phyloP scores from a whole-genome alignment of 2,113 vertebrate genomes.

The Zootoca vivipara region DNA sequence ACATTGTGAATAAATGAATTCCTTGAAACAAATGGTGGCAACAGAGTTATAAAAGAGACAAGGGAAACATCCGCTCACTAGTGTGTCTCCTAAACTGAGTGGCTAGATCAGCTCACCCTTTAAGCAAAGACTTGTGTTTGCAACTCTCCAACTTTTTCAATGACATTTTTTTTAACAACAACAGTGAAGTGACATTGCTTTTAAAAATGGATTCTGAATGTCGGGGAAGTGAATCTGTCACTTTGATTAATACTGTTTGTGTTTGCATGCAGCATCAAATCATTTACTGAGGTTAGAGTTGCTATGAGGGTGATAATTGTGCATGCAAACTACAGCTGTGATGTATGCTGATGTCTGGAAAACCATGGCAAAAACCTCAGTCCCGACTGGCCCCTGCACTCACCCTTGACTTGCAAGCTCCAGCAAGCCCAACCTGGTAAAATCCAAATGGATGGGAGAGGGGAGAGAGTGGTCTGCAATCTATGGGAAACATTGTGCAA shows the following conservation, averaged over 20 bases:
- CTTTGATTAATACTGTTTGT: conserved; percentile 60
- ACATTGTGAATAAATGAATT: no score
- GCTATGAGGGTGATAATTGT: conserved; percentile 7
- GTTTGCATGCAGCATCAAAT: conserved; percentile 14
- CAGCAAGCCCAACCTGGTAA: conserved; percentile 9
- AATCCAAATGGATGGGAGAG: not conserved
- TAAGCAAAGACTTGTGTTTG: not conserved
- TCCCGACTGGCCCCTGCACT: conserved; percentile 33
- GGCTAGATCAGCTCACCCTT: not conserved
- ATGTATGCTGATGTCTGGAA: conserved; percentile 23
- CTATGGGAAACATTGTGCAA: not conserved
- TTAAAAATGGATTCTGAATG: conserved; percentile 21
- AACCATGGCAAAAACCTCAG: conserved; percentile 20
- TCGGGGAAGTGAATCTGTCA: conserved; percentile 38
- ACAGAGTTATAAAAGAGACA: not conserved
- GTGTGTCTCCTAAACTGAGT: not conserved
- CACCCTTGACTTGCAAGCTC: conserved; percentile 33
- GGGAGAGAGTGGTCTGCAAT: not conserved
- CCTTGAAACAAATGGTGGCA: no score
- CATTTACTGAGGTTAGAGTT: conserved; percentile 40
- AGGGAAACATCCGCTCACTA: not conserved
- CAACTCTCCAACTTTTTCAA: conserved; percentile 6
- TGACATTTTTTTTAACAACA: not conserved
- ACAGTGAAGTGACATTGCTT: conserved; percentile 20
- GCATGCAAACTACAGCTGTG: conserved; percentile 31